Conservation (phyloP, 2,797 vertebrate genomes). For the Spheniscus humboldti region DNA sequence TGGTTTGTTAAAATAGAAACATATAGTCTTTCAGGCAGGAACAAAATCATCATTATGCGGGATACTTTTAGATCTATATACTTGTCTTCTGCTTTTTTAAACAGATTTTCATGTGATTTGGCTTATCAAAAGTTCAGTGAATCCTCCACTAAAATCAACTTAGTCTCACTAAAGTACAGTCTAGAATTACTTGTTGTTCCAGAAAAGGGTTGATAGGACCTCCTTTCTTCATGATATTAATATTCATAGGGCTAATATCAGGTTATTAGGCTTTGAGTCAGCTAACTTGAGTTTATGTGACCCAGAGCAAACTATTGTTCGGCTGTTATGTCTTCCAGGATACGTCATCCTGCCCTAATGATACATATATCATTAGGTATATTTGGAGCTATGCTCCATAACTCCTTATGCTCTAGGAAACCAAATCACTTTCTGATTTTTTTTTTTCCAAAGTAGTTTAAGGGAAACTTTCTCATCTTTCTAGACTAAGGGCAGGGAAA, state of each 20-base stretch:
- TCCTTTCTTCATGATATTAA: background rate
- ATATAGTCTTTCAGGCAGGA: background rate
- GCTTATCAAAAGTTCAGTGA: background rate
- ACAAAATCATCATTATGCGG: background rate
- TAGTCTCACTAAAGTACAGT: background rate
- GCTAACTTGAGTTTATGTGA: background rate
- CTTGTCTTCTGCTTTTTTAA: background rate
- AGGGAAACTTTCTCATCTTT: constrained; percentile 6
- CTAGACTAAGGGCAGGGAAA: background rate
- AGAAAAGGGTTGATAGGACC: background rate
- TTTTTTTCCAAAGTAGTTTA: background rate
- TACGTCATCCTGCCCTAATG: background rate
- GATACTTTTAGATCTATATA: background rate
- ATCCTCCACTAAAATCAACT: background rate
- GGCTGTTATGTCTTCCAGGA: background rate
- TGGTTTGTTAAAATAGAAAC: background rate
- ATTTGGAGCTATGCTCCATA: background rate
- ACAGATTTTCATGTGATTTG: background rate
- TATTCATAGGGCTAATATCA: background rate
- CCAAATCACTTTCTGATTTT: background rate
- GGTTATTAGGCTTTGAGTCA: background rate
- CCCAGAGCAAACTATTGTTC: background rate
- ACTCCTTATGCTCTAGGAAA: background rate
- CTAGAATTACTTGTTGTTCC: background rate
- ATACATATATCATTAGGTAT: background rate